Base-by-base conservation (phyloP, 2,888 invertebrate species). In the Latheticus oryzae region DNA sequence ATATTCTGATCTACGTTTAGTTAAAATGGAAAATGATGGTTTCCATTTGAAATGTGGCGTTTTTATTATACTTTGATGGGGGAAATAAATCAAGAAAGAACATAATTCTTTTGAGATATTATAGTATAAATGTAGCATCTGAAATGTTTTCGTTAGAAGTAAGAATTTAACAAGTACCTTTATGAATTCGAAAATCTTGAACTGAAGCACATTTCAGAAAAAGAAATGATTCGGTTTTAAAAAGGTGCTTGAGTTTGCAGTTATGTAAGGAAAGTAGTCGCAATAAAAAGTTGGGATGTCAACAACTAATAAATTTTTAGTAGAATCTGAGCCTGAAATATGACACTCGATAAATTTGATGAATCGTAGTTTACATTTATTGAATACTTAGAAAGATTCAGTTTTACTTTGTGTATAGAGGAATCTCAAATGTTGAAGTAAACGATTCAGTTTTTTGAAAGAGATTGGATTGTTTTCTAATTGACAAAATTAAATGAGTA, bases 21-120 rank as follows among this genome's bases (percentile, higher is more conserved):
- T 69, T 71, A 71, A 71, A 72, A 72, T 68, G 68, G 70, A 69
- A 71, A 72, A 68, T 70, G 66, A 68, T 70, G 67, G 63, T 57
- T 64, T 62, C 65, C 67, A 63, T 69, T 71, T 70, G 68, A 71
- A 68, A 70, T 69, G 69, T 67, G 69, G 66, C 69, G 65, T 66
- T 70, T 70, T 70, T 70, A 70, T 69, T 70, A 67, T 66, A 59
- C 66, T 67, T 69, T 70, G 69, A 70, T 71, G 69, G 62, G n/a
- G 65, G 67, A 66, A 66, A 69, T 68, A 67, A 62, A 67, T 66
- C 62, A 64, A 60, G 21, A 52, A 60, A 43, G 45, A 63, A 55
- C 61, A 67, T 69, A 68, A 69, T 68, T 67, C 65, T 59, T 60
- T 63, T 66, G 58, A 67, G 67, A 62, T 69, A 65, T 65, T 61